phyloP scores from a whole-genome alignment of 2,888 invertebrate genomes.

The Eremobia ochroleuca region DNA sequence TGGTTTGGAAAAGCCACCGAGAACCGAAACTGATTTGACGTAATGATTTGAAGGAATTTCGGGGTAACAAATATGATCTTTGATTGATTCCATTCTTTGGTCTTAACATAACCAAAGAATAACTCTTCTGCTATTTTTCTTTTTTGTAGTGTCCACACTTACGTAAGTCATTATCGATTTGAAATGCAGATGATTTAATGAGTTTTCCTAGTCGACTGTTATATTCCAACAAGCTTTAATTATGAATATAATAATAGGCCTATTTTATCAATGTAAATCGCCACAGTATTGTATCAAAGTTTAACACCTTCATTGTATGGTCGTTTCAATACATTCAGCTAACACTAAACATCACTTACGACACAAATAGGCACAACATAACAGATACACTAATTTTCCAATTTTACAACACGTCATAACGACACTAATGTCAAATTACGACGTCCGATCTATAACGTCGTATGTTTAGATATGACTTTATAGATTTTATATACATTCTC shows the following conservation, averaged over 20 bases:
- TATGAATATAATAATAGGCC: background rate
- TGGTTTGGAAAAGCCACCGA: background rate
- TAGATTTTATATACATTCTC: background rate
- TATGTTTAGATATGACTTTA: constrained; percentile 17
- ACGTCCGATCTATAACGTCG: constrained; percentile 4
- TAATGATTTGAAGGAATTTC: background rate
- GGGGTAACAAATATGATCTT: background rate
- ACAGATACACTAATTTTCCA: constrained; percentile 1
- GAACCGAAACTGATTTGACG: background rate
- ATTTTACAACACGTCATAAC: constrained; percentile 21
- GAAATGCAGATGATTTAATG: background rate
- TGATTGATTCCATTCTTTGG: background rate
- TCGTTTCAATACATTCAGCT: constrained; percentile 18
- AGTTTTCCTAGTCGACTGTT: background rate
- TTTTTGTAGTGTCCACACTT: background rate
- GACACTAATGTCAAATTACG: constrained; percentile 15
- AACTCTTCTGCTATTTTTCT: fast-evolving
- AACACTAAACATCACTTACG: constrained; percentile 11
- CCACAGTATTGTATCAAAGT: background rate
- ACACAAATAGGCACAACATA: constrained; percentile 13
- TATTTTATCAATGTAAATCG: background rate
- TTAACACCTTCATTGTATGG: background rate
- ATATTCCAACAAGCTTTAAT: background rate
- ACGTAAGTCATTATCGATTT: background rate
- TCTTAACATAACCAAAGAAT: background rate